Evolutionary conservation across 92 coral and sea anemone species (phyloP).

Genomic region (Muricea muricata): DNA sequence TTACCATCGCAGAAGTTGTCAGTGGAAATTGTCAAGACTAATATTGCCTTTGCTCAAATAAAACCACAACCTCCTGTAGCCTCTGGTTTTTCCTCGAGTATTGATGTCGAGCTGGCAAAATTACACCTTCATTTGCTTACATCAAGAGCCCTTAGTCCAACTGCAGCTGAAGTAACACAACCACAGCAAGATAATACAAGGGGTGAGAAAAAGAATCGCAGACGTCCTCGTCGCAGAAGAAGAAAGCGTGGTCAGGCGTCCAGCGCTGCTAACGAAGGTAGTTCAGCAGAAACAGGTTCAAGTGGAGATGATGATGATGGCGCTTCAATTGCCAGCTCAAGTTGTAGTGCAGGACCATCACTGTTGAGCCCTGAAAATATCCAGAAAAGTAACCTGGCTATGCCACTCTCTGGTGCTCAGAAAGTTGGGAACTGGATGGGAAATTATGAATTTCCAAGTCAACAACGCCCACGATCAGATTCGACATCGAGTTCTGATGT

Average conservation of each 20-base stretch:
- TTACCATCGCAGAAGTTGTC: constrained; percentile 27
- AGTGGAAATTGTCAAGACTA: constrained; percentile 24
- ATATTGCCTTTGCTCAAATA: constrained; percentile 14
- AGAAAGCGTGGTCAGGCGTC: neutral
- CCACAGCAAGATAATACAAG: too few species aligned
- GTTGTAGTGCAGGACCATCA: neutral
- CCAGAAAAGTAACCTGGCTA: too few species aligned
- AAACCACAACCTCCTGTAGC: neutral
- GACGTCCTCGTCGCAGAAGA: neutral
- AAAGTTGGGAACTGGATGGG: neutral
- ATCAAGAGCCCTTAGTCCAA: too few species aligned
- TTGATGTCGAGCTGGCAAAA: neutral
- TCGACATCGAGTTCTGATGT: constrained; percentile 1
- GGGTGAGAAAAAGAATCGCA: neutral
- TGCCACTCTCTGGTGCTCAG: neutral
- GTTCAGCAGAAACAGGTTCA: neutral
- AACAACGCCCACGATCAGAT: neutral
- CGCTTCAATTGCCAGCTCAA: neutral
- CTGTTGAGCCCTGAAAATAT: constrained; percentile 3
- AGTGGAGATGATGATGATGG: neutral
- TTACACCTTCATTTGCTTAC: neutral
- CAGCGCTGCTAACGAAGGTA: neutral
- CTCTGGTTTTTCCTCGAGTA: too few species aligned
- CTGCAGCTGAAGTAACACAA: too few species aligned
- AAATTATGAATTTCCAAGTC: neutral